Conservation (phyloP, 2,888 invertebrate species). For the Acronicta leporina region DNA sequence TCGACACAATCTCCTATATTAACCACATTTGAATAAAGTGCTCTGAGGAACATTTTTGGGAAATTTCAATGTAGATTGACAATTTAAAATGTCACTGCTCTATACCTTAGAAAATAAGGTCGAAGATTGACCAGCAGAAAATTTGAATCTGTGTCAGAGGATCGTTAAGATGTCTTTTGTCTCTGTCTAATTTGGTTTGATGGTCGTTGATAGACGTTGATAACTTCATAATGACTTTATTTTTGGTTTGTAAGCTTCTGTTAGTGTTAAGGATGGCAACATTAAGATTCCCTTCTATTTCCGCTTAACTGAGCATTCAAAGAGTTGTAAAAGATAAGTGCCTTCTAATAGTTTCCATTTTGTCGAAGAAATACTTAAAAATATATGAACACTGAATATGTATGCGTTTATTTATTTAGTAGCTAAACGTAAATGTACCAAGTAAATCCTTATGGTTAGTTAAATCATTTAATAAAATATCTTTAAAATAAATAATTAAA, state of each 20-base stretch:
- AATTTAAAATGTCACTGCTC: slow-evolving; percentile 25
- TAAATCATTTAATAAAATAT: too few species aligned
- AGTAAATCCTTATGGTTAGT: too few species aligned
- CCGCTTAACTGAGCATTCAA: slow-evolving; percentile 10
- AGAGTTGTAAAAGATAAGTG: slow-evolving; percentile 19
- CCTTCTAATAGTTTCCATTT: neutral
- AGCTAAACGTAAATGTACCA: too few species aligned
- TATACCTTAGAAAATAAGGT: slow-evolving; percentile 13
- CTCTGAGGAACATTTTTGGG: slow-evolving; percentile 34
- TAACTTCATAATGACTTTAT: slow-evolving; percentile 62
- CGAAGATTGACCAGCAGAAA: slow-evolving; percentile 20
- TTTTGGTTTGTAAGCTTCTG: slow-evolving; percentile 56
- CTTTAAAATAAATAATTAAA: too few species aligned
- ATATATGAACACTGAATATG: neutral
- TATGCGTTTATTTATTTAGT: too few species aligned
- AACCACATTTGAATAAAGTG: slow-evolving; percentile 49
- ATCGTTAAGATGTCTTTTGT: slow-evolving; percentile 60
- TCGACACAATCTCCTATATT: slow-evolving; percentile 36
- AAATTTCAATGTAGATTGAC: slow-evolving; percentile 50
- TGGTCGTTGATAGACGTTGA: slow-evolving; percentile 68
- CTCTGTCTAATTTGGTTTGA: slow-evolving; percentile 71
- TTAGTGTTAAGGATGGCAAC: slow-evolving; percentile 41
- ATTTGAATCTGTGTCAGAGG: slow-evolving; percentile 64
- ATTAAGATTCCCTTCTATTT: slow-evolving; percentile 57
- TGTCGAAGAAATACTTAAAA: neutral